Base-by-base conservation (phyloP, 2,113 vertebrate species). In the Nicator chloris region DNA sequence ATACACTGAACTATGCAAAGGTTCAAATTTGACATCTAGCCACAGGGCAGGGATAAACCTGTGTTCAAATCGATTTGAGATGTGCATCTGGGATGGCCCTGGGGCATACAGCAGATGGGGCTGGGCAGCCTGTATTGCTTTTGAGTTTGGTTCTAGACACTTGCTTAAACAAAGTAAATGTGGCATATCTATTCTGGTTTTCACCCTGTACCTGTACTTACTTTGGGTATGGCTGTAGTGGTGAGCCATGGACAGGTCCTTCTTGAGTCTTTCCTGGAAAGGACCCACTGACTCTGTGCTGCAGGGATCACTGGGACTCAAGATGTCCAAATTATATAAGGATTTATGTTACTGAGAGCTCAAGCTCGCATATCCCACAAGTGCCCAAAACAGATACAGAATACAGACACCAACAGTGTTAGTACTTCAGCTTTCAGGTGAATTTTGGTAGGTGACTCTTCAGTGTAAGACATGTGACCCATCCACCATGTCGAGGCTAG, bases 401-500 rank as follows among this genome's bases (percentile, higher is more conserved):
- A 72, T 4, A 7, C 6, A 56, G 47, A 59, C 17, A 68, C 7
- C n/a, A 76, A 33, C 6, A n/a, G 8, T 47, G 63, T 63, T 26
- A 54, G 21, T 31, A 40, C 22, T 81, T 28, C n/a, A 81, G 14
- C 33, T 54, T 89, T 75, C 50, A 71, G 37, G 50, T 63, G 44
- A 65, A 75, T 75, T 73, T 85, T 50, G 53, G 53, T 11, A 44
- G 37, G 26, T 60, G 39, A 65, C 20, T 13, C 9, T 40, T 71
- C 21, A 42, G 37, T 70, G 39, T 11, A 76, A 70, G 40, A 77
- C 9, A 35, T 5, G 4, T 35, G 22, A 40, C 16, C n/a, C 51
- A 35, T 12, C 23, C 0, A 0, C 19, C 9, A 11, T 10, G 5
- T 47, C 0, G 0, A 45, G 12, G 9, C 7, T 84, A 40, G 15